Evolutionary conservation across 2,113 vertebrate genomes (phyloP), one percentile per base, ranked within the genome.

Genomic region (Tachysurus fulvidraco): DNA sequence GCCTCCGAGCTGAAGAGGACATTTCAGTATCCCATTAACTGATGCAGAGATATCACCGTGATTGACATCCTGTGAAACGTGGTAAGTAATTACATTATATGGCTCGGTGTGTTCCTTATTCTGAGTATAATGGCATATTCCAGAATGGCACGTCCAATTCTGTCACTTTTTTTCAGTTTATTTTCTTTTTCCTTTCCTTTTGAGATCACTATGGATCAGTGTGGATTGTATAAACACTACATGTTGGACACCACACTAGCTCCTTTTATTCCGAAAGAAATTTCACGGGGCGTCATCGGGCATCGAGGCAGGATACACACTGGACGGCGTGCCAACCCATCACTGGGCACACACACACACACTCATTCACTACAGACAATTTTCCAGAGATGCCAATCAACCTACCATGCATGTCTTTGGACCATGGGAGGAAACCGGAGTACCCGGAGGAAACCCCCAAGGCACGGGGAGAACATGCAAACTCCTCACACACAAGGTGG

Each of bases 1-100:
- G 93, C 92, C 91, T 93, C 90, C 89, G 92, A 94, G 94, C 87
- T 84, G 90, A 95, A 92, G 91, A 93, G 92, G 93, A 96, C 93
- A 94, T 94, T 94, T 95, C 93, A 93, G 94, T 94, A 94, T 94
- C 94, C 92, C 89, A 95, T 95, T 95, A 95, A 94, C 91, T 73
- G 90, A 94, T 93, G 92, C 91, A 87, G 88, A 93, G 94, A 95
- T 93, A 94, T 88, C 91, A 87, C 86, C 76, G 89, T 95, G 94
- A 95, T 94, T 95, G 94, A 93, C 94, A 87, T 93, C 89, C 91
- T 89, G 89, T 93, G 93, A 93, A 94, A 94, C 88, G 86, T 88
- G 71, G 84, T 88, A 90, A 91, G 91, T 94, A 94, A 95, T 95
- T 94, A 94, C 91, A 95, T 94, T 94, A 93, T 92, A 94, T 92